These are phyloP conservation scores for Pyrrhosoma nymphula DNA, from an alignment of 2,888 invertebrate genomes.

Conservation along the genomic window DNA sequence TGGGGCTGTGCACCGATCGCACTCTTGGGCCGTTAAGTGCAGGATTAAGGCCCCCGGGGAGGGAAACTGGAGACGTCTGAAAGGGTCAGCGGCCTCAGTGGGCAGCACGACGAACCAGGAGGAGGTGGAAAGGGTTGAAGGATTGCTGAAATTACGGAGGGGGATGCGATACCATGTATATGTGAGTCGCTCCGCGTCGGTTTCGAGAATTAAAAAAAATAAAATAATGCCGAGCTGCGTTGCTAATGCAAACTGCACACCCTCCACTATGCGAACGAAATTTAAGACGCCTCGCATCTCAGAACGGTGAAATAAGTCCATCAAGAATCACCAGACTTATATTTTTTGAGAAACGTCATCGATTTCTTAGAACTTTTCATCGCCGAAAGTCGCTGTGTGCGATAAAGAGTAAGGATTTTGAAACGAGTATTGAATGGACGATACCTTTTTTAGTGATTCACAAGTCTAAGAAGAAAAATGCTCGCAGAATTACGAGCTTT, in stretches of 20 bases:
- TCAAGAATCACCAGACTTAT: neutral
- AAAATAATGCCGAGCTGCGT: neutral
- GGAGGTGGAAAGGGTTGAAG: neutral
- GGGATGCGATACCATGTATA: neutral
- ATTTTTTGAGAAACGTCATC: neutral
- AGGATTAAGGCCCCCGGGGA: neutral
- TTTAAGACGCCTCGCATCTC: neutral
- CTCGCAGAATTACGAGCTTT: too few species aligned
- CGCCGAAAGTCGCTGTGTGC: neutral
- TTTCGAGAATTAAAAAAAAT: neutral
- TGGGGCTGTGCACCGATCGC: too few species aligned
- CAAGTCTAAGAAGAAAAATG: too few species aligned
- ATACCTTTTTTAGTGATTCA: too few species aligned
- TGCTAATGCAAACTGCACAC: neutral
- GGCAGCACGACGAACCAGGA: neutral
- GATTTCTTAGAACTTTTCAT: neutral
- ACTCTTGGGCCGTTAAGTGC: neutral
- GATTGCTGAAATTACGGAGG: neutral
- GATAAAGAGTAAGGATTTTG: neutral
- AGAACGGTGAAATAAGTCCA: neutral
- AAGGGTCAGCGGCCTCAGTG: neutral
- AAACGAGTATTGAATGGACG: neutral
- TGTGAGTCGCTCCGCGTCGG: neutral
- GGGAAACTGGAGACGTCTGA: neutral
- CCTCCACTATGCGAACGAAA: neutral